Percentiles rank a stretch among this genome's conserved stretches.
phyloP scores from a whole-genome alignment of 23 tunicate genomes.

The Botrylloides violaceus region DNA sequence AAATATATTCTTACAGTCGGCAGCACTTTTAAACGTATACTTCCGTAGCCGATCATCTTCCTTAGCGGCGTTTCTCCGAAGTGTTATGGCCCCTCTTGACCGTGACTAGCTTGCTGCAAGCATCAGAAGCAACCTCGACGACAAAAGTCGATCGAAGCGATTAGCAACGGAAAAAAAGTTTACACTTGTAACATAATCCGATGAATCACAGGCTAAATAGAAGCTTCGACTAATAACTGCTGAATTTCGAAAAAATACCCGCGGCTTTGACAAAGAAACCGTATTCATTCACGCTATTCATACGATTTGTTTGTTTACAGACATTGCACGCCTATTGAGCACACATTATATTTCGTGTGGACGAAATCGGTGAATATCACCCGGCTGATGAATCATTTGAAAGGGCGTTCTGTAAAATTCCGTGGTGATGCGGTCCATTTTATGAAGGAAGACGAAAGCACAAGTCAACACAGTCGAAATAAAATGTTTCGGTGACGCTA shows the following conservation, averaged over 20 bases:
- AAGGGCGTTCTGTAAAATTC: not conserved
- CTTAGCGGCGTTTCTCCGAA: not conserved
- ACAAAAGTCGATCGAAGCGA: not conserved
- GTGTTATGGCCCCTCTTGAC: not conserved
- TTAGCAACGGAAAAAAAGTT: not conserved
- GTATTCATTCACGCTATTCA: not conserved
- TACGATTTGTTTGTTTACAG: not conserved
- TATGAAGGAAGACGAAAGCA: no score
- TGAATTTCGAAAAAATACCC: not conserved
- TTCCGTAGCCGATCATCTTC: not conserved
- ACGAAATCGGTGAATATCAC: not conserved
- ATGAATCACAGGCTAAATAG: not conserved
- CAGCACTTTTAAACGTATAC: not conserved
- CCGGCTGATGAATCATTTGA: not conserved
- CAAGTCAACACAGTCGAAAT: no score
- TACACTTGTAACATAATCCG: not conserved
- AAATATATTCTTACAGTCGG: not conserved
- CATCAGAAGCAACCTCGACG: not conserved
- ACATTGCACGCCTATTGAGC: constrained; percentile 1
- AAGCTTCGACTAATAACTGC: not conserved
- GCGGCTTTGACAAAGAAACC: not conserved
- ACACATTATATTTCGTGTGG: not conserved
- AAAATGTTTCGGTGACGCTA: no score
- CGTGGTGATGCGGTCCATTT: not conserved
- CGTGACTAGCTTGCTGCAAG: not conserved